Evolutionary conservation across 2,797 vertebrate genomes (phyloP), one percentile per base, ranked within the genome.

Genomic region (Pempheris klunzingeri): DNA sequence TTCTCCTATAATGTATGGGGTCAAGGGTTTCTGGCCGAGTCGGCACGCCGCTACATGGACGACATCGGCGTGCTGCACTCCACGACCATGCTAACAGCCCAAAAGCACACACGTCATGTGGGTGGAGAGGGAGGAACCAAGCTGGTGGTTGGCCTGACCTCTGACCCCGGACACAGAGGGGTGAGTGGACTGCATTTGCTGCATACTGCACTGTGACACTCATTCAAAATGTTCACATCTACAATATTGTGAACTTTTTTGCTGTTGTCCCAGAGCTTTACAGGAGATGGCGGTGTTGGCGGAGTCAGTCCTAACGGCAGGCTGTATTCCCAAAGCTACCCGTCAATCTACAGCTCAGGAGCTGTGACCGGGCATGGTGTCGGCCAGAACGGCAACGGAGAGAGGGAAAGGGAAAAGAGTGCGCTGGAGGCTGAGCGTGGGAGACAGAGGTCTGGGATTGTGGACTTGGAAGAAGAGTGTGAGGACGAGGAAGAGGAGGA

Each of bases 21-120:
- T 22, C 95, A 94, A 0, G 97, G 97, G 1, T 93, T 96, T 4
- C 92, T 98, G 80, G 96, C 96, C 0, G 97, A 97, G 58, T 96
- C 97, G 0, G 92, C 96, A 0, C 95, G 95, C 13, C 93, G 95
- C 71, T 98, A 97, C 89, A 84, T 97, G 75, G 97, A 97, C 0
- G 97, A 98, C 91, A 98, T 98, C 4, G 95, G 96, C 0, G 95
- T 96, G 79, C 94, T 97, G 36, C 97, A 98, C 90, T 96, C 96
- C 8, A 96, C 96, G 0, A 92, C 95, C 0, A 92, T 95, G 44
- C 90, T 96, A 52, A 96, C 95, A 2, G 89, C 95, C 8, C 94
- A 95, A 10, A 93, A 92, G 79, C 93, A 95, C 59, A 87, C 88
- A 0, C 93, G 92, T 34, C 84, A 91, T 32, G 57, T 76, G 0